A percentile compares a stretch with the other conserved stretches of the same genome.
These are phyloP conservation scores for Plectus sambesii DNA, from an alignment of 1,140 invertebrate species.

Conservation along the genomic window DNA sequence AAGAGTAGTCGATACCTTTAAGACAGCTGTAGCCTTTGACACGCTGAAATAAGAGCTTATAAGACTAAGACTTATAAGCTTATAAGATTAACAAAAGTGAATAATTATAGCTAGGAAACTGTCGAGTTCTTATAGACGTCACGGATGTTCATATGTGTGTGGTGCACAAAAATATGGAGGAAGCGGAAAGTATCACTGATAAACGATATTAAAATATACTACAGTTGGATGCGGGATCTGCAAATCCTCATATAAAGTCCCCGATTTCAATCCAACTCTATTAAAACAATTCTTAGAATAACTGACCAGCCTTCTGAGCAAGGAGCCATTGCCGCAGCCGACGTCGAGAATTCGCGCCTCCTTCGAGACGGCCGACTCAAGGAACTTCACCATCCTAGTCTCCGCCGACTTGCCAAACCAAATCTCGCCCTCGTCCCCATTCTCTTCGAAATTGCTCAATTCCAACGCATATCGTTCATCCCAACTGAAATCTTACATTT, in stretches of 20 bases:
- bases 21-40: conserved; percentile 62
- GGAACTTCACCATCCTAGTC: conserved; percentile 59
- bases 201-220: no score
- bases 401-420: conserved; percentile 70
- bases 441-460: conserved; percentile 65
- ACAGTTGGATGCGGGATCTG: no score
- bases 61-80: conserved; percentile 12
- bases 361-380: conserved; percentile 31
- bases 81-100: no score
- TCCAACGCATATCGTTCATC: conserved; percentile 66
- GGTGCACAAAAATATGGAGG: no score
- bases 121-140: no score
- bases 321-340: conserved; percentile 80
- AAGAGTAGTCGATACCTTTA: conserved; percentile 72
- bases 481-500: conserved; percentile 71
- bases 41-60: conserved; percentile 44
- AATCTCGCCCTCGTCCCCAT: conserved; percentile 76
- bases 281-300: conserved; percentile 4
- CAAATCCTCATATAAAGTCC: no score
- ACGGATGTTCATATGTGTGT: no score
- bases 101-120: no score
- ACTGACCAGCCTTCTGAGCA: conserved; percentile 61
- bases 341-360: conserved; percentile 50
- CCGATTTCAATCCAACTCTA: conserved; percentile 4
- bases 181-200: no score